Evolutionary conservation across 2,113 vertebrate species (phyloP), one percentile per base, ranked within the genome.

Genomic region (Pristiophorus japonicus): DNA sequence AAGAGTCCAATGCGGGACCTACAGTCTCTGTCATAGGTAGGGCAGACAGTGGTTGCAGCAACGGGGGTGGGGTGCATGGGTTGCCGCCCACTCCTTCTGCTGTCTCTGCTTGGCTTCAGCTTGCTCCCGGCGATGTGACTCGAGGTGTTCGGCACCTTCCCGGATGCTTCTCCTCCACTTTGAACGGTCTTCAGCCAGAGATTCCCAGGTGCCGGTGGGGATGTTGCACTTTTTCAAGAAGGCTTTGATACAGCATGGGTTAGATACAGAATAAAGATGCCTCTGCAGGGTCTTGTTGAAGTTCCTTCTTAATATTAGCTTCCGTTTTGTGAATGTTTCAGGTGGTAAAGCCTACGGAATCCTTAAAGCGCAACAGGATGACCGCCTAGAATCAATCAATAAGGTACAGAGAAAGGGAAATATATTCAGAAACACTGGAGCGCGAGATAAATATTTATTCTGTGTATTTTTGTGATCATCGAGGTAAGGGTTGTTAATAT

Each of bases 301-400:
- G 34, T 78, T 38, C 12, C 75, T 78, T 78, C 2, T 42, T 81
- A 7, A 6, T 63, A 1, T 63, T 63, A 92, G 62, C 1, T 63
- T 63, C 0, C 55, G 38, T 4, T n/a, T 66, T 27, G 14, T 47
- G 11, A 65, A 78, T 30, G 5, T 95, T 8, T 95, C 96, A 98
- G 98, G 98, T 85, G 98, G 98, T 78, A 98, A 98, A 97, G 97
- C 97, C 3, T 98, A 96, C 4, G 97, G 98, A 92, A n/a, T 96
- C 24, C 96, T 98, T 45, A 98, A 98, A 96, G 96, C 97, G 96
- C 97, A 98, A 47, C 98, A 98, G 96, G 97, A 98, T 81, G 97
- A 98, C 75, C 96, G 96, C 95, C 96, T 98, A 20, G 97, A 97
- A 95, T 96, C 95, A 95, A 96, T 97, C 96, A 97, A 97, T 94